Evolutionary conservation across 2,888 invertebrate species (phyloP), one percentile per base, ranked within the genome.

Genomic region (Dasypolia templi): DNA sequence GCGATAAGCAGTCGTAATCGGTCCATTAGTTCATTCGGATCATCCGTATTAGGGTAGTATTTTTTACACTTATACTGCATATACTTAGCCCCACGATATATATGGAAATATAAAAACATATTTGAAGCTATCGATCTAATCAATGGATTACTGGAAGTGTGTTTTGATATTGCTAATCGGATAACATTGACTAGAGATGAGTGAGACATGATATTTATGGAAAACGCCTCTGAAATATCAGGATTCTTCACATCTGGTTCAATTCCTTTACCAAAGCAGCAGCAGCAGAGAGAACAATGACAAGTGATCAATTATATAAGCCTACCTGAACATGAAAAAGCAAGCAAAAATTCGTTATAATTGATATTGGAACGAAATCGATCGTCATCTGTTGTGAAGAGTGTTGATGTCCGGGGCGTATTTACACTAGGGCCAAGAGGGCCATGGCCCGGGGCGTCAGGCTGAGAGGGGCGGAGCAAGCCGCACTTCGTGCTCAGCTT

Each of bases 191-290:
- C 39, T 42, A 61, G n/a, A 61, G 61, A 61, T n/a, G 61, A 61
- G 22, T 61, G 35, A n/a, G 11, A 61, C 61, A 26, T 42, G 26
- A 61, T 11, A 61, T 26, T 61, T 61, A 61, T 61, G 61, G 26
- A 42, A 61, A 61, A 61, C 61, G 42, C 2, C 55, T 61, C 61
- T 61, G 61, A 61, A 61, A 61, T 61, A n/a, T 61, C 61, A 26
- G 61, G n/a, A 61, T 61, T 61, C 61, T 61, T 61, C 42, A 61
- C 14, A 61, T 42, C 42, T 42, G 26, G 42, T 26, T 6, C 6
- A 42, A 42, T 61, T 26, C 42, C 61, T 61, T 17, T 4, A 44
- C 19, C 44, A 61, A 39, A 61, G 7, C 22, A 59, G 11, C 58
- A 22, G 12, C n/a, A n/a, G n/a, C n/a, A n/a, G 58, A 58, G n/a